Conservation (phyloP, 2,888 invertebrate species). For the Caenorhabditis afra region DNA sequence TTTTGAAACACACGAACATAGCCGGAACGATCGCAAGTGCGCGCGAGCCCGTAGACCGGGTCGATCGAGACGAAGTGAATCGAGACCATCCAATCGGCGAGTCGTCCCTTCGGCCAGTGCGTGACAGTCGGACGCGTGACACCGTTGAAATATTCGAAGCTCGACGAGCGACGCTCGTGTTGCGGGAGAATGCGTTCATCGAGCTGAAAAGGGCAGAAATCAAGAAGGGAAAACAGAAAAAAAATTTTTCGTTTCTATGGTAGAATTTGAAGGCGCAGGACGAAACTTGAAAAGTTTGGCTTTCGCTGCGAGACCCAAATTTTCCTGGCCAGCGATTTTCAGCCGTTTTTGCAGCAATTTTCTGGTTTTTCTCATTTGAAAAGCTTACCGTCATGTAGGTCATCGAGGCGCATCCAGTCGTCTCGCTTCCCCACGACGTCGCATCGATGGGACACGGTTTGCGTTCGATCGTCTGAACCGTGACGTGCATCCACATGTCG, state of each 20-base stretch:
- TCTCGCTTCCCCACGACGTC: slow-evolving; percentile 46
- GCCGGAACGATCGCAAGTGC: slow-evolving; percentile 57
- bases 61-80: slow-evolving; percentile 56
- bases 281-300: neutral
- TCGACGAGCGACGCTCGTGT: slow-evolving; percentile 52
- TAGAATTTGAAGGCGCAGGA: no score
- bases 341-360: neutral
- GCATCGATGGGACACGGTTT: slow-evolving; percentile 45
- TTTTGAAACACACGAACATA: slow-evolving; percentile 46
- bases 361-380: no score
- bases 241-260: no score
- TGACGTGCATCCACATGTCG: slow-evolving; percentile 46
- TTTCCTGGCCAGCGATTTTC: no score
- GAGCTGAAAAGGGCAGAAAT: slow-evolving; percentile 34
- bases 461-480: slow-evolving; percentile 37
- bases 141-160: slow-evolving; percentile 49
- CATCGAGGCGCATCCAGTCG: slow-evolving; percentile 43
- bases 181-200: slow-evolving; percentile 56
- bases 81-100: slow-evolving; percentile 55
- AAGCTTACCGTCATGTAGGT: slow-evolving; percentile 55
- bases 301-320: neutral
- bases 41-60: slow-evolving; percentile 57
- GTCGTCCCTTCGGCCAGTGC: slow-evolving; percentile 47
- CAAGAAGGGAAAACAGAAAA: no score
- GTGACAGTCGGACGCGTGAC: slow-evolving; percentile 43